phyloP scores from a whole-genome alignment of 2,113 vertebrate genomes.

The Corythoichthys intestinalis region DNA sequence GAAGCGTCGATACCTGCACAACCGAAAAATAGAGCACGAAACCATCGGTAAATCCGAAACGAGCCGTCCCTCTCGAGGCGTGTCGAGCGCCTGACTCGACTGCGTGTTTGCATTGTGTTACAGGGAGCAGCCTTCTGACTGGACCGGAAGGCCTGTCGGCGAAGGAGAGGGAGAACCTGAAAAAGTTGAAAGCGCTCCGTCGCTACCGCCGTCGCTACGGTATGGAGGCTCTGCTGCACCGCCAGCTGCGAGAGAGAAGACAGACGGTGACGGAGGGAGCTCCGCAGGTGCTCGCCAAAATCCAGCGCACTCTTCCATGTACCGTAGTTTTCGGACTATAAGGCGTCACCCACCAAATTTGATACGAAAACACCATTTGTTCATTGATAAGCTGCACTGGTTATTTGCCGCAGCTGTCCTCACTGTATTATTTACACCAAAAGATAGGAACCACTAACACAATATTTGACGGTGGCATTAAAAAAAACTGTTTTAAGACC shows the following conservation, averaged over 20 bases:
- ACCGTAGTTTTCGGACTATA: no score
- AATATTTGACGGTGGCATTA: no score
- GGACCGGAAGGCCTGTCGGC: conserved; percentile 85
- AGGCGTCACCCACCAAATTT: no score
- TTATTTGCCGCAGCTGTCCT: no score
- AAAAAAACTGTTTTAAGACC: no score
- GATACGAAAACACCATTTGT: no score
- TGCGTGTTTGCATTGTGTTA: conserved; percentile 3
- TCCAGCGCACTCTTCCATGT: no score
- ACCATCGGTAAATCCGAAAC: conserved; percentile 71
- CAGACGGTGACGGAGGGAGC: conserved; percentile 82
- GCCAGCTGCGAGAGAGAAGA: conserved; percentile 87
- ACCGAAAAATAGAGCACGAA: conserved; percentile 86
- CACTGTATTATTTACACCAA: no score
- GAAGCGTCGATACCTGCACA: conserved; percentile 87
- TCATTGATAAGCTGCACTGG: no score
- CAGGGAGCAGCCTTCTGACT: conserved; percentile 87
- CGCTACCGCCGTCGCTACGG: conserved; percentile 92
- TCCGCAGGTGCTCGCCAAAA: conserved; percentile 74
- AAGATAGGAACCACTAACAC: no score
- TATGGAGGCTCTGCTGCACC: conserved; percentile 88
- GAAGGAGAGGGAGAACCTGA: conserved; percentile 91
- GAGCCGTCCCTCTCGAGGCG: background rate
- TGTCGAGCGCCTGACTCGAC: background rate
- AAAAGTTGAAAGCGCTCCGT: conserved; percentile 86